Base-by-base conservation (phyloP, 1,140 invertebrate genomes). In the Gerris buenoi region DNA sequence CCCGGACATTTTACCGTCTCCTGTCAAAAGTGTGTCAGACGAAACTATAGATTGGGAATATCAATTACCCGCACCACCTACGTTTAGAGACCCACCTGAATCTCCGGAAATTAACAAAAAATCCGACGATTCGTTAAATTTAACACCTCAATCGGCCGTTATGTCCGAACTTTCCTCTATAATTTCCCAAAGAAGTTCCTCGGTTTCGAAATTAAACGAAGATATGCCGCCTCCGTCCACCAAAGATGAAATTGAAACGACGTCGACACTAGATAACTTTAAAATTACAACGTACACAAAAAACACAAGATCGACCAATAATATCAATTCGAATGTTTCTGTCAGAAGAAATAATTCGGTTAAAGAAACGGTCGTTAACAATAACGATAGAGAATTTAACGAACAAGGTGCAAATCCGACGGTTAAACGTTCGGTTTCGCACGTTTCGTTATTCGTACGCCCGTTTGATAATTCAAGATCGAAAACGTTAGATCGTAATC, bases 41-140 rank as follows among this genome's bases (percentile, higher is more conserved):
- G 33, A 46, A 46, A 18, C 5, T 10, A 10, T 46, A 46, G 33
- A 46, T 60, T 86, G 84, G 84, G 80, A 85, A 46, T 85, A 85
- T 70, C 79, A 82, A 69, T 75, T 85, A n/a, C 84, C 84, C 13
- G 81, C 82, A 1, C 84, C 84, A 1, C 84, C 84, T 0, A 83
- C 79, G 76, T n/a, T 85, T 84, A 68, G 67, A 64, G 65, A 63
- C 33, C n/a, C 74, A 14, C 28, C 63, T 27, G 2, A 18, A 46
- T 46, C 33, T 5, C 33, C 33, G 5, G 33, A 65, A 22, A 25
- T 65, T 18, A 57, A 29, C 57, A 25, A 22, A 5, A 27, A 27
- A n/a, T 56, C 28, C 1, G 29, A 26, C 1, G 22, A 3, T 57
- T 29, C 46, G 1, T 25, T 65, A 56, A 65, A 56, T 26, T 1